Base-by-base conservation (phyloP, 1,140 invertebrate species). In the Temnothorax longispinosus region DNA sequence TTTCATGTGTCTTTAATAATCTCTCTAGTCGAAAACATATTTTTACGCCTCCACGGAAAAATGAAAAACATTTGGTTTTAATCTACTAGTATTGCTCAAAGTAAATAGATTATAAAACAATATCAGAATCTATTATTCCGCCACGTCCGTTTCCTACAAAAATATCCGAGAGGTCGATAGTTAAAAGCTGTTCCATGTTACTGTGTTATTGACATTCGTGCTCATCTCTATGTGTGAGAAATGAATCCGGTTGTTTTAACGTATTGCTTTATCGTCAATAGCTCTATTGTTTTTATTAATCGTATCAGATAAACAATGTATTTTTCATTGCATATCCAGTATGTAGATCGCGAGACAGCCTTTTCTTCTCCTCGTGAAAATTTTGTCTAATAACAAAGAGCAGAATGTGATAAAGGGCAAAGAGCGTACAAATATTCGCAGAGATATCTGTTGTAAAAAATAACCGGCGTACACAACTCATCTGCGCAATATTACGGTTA, bases 21-120 rank as follows among this genome's bases (percentile, higher is more conserved):
- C n/a, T 41, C 13, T 27, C 0, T 27, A 44, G 0, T 15, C 13
- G 6, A 41, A 3, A 32, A 72, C 44, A n/a, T 2, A 27, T 21
- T 76, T 60, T 13, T 15, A 32, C 8, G 3, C 32, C 8, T 72
- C 6, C 8, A 72, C 15, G 52, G 2, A 21, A 56, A 6, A 13
- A 21, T 11, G 27, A 41, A 38, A 75, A 56, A 72, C n/a, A 41
- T 69, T 69, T 69, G 7, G 18, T 78, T 77, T 65, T 10, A 44
- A 67, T 44, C 10, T 18, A 47, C 38, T 27, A 11, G 41, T n/a
- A 38, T 8, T 38, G 7, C 32, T 35, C 6, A n/a, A 35, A 47
- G 6, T 27, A 50, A 65, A 65, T 32, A 38, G 10, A 58, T 21
- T 44, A 54, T 54, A 44, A 64, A 78, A 78, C n/a, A 65, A 35